phyloP scores from a whole-genome alignment of 2,888 invertebrate genomes.

The Pimpla rufipes region DNA sequence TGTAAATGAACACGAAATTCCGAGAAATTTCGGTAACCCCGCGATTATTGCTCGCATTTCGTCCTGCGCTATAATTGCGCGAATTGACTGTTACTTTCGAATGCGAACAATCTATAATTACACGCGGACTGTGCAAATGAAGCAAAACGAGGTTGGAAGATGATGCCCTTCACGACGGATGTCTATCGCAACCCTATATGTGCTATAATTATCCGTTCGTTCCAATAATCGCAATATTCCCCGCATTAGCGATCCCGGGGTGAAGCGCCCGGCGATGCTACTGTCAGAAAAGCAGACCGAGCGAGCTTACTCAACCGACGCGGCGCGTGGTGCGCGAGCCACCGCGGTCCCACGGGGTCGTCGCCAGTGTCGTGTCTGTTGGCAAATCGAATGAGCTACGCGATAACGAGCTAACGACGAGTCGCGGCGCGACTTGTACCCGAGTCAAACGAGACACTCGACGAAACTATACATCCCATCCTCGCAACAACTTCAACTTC shows the following conservation, averaged over 20 bases:
- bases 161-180: slow-evolving; percentile 50
- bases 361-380: slow-evolving; percentile 66
- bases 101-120: slow-evolving; percentile 12
- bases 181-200: slow-evolving; percentile 59
- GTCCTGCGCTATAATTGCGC: not conserved
- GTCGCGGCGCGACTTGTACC: slow-evolving; percentile 63
- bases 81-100: slow-evolving; percentile 8
- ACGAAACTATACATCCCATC: slow-evolving; percentile 33
- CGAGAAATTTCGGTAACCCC: not conserved
- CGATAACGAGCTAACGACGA: slow-evolving; percentile 78
- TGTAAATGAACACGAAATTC: too few species aligned
- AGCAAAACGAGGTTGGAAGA: slow-evolving; percentile 17
- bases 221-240: slow-evolving; percentile 80
- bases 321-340: not conserved
- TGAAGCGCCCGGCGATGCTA: slow-evolving; percentile 58
- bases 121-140: not conserved
- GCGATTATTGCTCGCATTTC: not conserved
- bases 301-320: slow-evolving; percentile 62
- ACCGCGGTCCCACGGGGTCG: slow-evolving; percentile 54
- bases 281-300: slow-evolving; percentile 53
- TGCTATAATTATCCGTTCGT: slow-evolving; percentile 77
- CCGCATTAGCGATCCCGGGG: slow-evolving; percentile 76
- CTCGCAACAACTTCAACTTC: slow-evolving; percentile 39
- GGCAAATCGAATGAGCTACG: slow-evolving; percentile 78
- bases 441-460: slow-evolving; percentile 49